These are phyloP conservation scores for Heliconius nattereri DNA, from an alignment of 1,140 invertebrate genomes.

Conservation along the genomic window DNA sequence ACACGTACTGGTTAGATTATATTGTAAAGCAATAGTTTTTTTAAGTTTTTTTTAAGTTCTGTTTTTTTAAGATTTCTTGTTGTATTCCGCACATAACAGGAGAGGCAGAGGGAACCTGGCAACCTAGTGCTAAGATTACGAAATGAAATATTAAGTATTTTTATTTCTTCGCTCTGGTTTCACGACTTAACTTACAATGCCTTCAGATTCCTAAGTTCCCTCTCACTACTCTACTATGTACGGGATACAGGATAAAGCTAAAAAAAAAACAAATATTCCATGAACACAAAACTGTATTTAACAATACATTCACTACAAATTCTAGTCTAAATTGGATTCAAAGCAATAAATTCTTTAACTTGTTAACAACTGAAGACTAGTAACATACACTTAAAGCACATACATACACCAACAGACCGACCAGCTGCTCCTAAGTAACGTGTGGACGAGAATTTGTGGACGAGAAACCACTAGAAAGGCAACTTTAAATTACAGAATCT, in stretches of 20 bases:
- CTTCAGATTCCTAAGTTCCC: too few species aligned
- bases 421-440: conserved; percentile 46
- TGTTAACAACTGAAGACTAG: conserved; percentile 20
- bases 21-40: not conserved
- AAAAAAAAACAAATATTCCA: too few species aligned
- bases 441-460: conserved; percentile 46
- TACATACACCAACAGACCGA: conserved; percentile 20
- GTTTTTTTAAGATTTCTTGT: too few species aligned
- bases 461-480: conserved; percentile 40
- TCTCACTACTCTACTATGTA: too few species aligned
- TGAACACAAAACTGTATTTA: not conserved
- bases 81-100: too few species aligned
- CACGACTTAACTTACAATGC: too few species aligned
- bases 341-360: not conserved
- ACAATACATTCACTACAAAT: not conserved
- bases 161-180: too few species aligned
- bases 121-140: too few species aligned
- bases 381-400: conserved; percentile 35
- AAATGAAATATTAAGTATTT: too few species aligned
- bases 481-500: conserved; percentile 28
- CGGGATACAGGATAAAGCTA: too few species aligned
- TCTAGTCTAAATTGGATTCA: not conserved
- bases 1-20: not conserved
- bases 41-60: not conserved
- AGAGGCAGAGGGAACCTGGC: too few species aligned